Base-by-base conservation (phyloP, 2,797 vertebrate genomes). In the Otolemur crassicaudatus region DNA sequence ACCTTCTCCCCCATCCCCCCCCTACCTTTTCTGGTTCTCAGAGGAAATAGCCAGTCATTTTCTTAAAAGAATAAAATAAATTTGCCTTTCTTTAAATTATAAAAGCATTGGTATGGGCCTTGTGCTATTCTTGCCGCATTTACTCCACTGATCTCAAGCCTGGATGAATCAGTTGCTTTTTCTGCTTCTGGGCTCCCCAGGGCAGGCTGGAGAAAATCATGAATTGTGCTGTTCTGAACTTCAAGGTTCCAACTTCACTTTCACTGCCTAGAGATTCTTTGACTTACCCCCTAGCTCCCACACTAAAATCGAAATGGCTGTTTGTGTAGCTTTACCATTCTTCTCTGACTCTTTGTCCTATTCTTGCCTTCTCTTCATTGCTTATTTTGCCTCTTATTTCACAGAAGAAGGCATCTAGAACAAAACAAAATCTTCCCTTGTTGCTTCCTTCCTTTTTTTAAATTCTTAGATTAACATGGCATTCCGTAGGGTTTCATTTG, bases 101-200 rank as follows among this genome's bases (percentile, higher is more conserved):
- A 60, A 94, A 90, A 92, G 56, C 67, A 9, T 0, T 73, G 37
- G 82, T 65, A 69, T 56, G 83, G 94, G 89, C 76, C 31, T 84
- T n/a, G 75, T 34, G 69, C 37, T 88, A 14, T 86, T 92, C 91
- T 94, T 65, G 49, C 58, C 40, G 46, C 67, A 25, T 94, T 96
- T 92, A 40, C 34, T 86, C 20, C 88, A 79, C 63, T 75, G 91
- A n/a, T 94, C 75, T 91, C 86, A 94, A 89, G 77, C 34, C 87
- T 77, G 58, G 70, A 58, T 80, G 67, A 77, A 49, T 88, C 69
- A 63, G n/a, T 79, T 65, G 72, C 70, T 61, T 91, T 94, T 91
- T 69, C 63, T 90, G 43, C 65, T 91, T 40, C 75, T 70, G 46
- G 84, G 40, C 37, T 95, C 88, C 72, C 61, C 40, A 9, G 87